A percentile compares a stretch with the other conserved stretches of the same genome.
phyloP scores from a whole-genome alignment of 2,888 invertebrate genomes.

The Slavum lentiscoides region DNA sequence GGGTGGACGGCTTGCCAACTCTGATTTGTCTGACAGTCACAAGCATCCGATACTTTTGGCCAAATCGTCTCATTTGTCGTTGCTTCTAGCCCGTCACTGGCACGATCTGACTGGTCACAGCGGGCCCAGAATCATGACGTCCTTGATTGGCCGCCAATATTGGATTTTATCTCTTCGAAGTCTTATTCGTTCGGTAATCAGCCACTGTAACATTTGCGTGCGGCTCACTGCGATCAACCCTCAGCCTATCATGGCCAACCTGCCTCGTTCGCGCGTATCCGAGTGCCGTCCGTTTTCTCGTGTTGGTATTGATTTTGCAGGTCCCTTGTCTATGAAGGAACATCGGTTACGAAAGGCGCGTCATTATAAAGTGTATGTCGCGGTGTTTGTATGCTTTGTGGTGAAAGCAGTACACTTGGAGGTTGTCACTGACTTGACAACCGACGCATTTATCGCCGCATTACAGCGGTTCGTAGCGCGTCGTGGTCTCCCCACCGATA shows the following conservation, averaged over 20 bases:
- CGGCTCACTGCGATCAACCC: background rate
- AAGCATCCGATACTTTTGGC: background rate
- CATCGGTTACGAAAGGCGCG: slow-evolving; percentile 49
- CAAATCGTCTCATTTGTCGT: background rate
- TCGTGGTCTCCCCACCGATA: slow-evolving; percentile 54
- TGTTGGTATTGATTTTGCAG: slow-evolving; percentile 32
- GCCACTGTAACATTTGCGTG: background rate
- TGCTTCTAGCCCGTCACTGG: background rate
- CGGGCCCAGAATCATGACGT: too few relatives aligned
- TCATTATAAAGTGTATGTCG: slow-evolving; percentile 56
- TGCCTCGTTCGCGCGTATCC: background rate
- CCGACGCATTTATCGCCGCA: slow-evolving; percentile 56
- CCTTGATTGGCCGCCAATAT: background rate
- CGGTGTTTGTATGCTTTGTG: slow-evolving; percentile 56
- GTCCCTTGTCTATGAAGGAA: slow-evolving; percentile 15
- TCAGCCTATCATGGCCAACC: background rate
- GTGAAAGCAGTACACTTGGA: slow-evolving; percentile 57
- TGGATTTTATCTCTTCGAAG: background rate
- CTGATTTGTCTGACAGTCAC: background rate
- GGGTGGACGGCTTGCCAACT: background rate
- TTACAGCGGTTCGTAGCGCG: slow-evolving; percentile 56
- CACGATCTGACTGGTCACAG: too few relatives aligned
- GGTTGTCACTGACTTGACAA: slow-evolving; percentile 55
- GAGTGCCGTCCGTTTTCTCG: slow-evolving; percentile 24
- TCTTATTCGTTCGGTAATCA: background rate